Evolutionary conservation across 2,888 invertebrate species (phyloP).

Genomic region (Penaeus monodon): DNA sequence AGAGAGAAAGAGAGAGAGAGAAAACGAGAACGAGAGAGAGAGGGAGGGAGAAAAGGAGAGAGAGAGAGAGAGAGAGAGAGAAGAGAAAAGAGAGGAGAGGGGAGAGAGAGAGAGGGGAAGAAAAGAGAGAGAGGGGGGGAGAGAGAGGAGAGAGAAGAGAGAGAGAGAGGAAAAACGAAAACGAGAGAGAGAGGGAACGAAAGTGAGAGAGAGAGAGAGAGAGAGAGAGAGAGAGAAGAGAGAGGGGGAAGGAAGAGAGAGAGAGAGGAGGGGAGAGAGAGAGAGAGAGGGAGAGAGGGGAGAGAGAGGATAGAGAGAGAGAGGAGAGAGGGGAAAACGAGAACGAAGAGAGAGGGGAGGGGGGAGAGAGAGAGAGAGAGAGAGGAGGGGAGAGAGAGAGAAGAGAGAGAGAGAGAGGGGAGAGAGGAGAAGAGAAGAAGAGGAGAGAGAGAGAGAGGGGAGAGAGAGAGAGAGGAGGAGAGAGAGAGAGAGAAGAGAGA

Average conservation of each 20-base stretch:
- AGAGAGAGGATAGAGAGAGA: too few species aligned
- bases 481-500: not conserved
- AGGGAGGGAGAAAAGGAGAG: not conserved
- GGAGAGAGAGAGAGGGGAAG: not conserved
- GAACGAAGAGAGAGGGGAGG: too few species aligned
- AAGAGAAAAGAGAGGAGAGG: not conserved
- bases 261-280: not conserved
- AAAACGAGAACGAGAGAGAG: too few species aligned
- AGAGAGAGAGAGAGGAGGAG: not conserved
- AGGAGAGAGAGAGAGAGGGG: too few species aligned
- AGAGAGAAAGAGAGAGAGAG: not conserved
- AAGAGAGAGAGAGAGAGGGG: too few species aligned
- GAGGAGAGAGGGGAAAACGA: too few species aligned
- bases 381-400: too few species aligned
- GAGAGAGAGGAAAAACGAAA: too few species aligned
- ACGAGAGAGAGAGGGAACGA: not conserved
- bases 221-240: not conserved
- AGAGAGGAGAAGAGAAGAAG: too few species aligned
- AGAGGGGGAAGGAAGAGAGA: not conserved
- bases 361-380: too few species aligned
- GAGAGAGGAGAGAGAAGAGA: not conserved
- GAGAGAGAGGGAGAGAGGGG: not conserved
- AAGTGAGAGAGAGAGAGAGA: not conserved
- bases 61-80: not conserved
- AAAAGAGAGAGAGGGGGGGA: not conserved